Conservation (phyloP, 2,888 invertebrate genomes). For the Calliopum simillimum region DNA sequence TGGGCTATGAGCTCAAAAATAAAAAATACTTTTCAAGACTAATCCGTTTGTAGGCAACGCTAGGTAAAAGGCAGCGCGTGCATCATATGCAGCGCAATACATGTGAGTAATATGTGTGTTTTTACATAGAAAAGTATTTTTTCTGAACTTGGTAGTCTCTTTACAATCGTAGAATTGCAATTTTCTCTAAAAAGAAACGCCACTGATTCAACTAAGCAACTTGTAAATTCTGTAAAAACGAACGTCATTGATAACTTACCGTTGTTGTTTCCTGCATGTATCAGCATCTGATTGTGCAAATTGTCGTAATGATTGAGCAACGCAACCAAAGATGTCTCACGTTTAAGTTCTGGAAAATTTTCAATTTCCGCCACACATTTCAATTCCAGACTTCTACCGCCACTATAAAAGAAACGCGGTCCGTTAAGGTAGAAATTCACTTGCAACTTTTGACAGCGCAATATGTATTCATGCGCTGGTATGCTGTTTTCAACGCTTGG, state of each 20-base stretch:
- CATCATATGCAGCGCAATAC: too few species aligned
- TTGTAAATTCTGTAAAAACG: not conserved
- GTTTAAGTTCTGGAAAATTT: slow-evolving; percentile 62
- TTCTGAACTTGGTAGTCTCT: too few species aligned
- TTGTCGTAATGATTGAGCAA: slow-evolving; percentile 62
- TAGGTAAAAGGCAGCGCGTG: too few species aligned
- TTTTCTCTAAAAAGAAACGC: not conserved
- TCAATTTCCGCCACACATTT: slow-evolving; percentile 67
- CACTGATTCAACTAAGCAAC: not conserved
- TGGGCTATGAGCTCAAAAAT: too few species aligned
- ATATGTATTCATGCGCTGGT: slow-evolving; percentile 63
- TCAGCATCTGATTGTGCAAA: slow-evolving; percentile 66
- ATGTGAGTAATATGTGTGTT: too few species aligned
- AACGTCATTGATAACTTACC: slow-evolving; percentile 48
- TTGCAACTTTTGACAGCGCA: slow-evolving; percentile 63
- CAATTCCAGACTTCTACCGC: slow-evolving; percentile 60
- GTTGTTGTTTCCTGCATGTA: slow-evolving; percentile 53
- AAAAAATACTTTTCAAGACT: too few species aligned
- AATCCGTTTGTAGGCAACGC: too few species aligned
- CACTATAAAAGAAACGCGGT: slow-evolving; percentile 62
- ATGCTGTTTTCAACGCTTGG: slow-evolving; percentile 64
- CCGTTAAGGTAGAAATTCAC: slow-evolving; percentile 65
- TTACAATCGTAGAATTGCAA: too few species aligned
- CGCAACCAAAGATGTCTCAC: slow-evolving; percentile 62
- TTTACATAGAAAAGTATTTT: too few species aligned